Percentiles rank a stretch among this genome's conserved stretches.
These are phyloP conservation scores for Halocaridina rubra DNA, from an alignment of 2,888 invertebrate species.

Conservation along the genomic window DNA sequence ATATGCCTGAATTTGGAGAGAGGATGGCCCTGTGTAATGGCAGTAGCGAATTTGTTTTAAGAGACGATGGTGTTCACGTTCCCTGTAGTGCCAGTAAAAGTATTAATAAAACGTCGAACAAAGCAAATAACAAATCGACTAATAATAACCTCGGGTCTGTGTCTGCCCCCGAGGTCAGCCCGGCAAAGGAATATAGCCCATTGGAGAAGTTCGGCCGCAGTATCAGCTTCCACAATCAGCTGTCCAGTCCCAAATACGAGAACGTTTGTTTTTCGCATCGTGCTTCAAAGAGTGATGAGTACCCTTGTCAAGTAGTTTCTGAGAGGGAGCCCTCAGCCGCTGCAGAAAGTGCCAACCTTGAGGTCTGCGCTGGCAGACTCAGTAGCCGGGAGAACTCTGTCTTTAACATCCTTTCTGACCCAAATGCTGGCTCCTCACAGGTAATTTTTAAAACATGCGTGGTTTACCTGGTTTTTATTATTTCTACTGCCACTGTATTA, in stretches of 20 bases:
- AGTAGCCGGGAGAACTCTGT: conserved; percentile 61
- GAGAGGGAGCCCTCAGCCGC: conserved; percentile 2
- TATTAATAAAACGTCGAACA: conserved; percentile 5
- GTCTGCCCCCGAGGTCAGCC: conserved; percentile 63
- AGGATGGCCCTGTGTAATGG: not conserved
- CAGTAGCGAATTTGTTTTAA: conserved; percentile 9
- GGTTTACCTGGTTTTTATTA: too few species aligned
- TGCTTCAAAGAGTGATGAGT: conserved; percentile 28
- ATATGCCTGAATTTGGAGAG: conserved; percentile 14
- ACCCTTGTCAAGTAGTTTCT: not conserved
- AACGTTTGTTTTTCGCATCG: conserved; percentile 59
- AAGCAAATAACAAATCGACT: conserved; percentile 10
- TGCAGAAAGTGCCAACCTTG: conserved; percentile 60
- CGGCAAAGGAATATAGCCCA: conserved; percentile 59
- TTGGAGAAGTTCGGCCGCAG: conserved; percentile 60
- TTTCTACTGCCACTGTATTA: too few species aligned
- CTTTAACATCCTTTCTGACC: conserved; percentile 62
- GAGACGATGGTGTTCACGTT: not conserved
- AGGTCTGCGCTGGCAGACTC: conserved; percentile 59
- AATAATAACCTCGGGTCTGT: conserved; percentile 61
- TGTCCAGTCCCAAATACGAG: conserved; percentile 63
- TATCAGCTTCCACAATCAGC: conserved; percentile 63
- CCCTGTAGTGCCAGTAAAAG: not conserved
- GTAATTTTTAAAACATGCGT: too few species aligned
- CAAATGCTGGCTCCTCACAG: conserved; percentile 27